Evolutionary conservation across 2,113 vertebrate genomes (phyloP).

Genomic region (Scalopus aquaticus): DNA sequence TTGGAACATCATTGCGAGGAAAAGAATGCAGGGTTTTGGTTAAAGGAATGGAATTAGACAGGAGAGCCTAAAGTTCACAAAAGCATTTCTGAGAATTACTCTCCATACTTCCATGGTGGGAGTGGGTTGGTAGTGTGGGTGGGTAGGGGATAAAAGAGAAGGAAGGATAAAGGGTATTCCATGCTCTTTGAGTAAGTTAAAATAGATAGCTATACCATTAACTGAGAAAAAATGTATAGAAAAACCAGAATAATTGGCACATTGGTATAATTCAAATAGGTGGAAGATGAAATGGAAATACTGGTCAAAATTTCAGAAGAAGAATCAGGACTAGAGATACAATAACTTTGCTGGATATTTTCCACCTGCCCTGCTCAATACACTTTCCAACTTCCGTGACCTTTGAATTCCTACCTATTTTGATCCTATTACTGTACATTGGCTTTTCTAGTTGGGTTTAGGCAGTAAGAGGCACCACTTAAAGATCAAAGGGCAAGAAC

Average conservation of each 20-base stretch:
- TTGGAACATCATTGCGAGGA: neutral
- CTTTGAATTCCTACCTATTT: neutral
- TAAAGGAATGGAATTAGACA: neutral
- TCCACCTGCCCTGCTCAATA: neutral
- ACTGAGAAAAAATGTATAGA: neutral
- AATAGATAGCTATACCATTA: neutral
- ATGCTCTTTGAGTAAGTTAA: neutral
- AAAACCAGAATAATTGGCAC: neutral
- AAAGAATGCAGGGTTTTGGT: neutral
- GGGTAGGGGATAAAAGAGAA: neutral
- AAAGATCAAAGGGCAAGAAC: neutral
- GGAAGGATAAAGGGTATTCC: neutral
- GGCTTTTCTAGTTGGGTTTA: neutral
- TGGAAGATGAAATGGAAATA: neutral
- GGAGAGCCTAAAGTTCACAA: neutral
- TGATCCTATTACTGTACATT: neutral
- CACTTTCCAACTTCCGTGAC: neutral
- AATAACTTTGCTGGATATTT: neutral
- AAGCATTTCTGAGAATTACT: constrained; percentile 1
- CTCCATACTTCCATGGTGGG: neutral
- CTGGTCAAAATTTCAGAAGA: neutral
- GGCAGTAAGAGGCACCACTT: neutral
- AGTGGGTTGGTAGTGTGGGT: no score
- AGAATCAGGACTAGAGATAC: neutral
- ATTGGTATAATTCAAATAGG: neutral